A percentile compares a stretch with the other conserved stretches of the same genome.
Evolutionary conservation across 2,797 vertebrate species (phyloP).

Genomic region (Helarctos malayanus): DNA sequence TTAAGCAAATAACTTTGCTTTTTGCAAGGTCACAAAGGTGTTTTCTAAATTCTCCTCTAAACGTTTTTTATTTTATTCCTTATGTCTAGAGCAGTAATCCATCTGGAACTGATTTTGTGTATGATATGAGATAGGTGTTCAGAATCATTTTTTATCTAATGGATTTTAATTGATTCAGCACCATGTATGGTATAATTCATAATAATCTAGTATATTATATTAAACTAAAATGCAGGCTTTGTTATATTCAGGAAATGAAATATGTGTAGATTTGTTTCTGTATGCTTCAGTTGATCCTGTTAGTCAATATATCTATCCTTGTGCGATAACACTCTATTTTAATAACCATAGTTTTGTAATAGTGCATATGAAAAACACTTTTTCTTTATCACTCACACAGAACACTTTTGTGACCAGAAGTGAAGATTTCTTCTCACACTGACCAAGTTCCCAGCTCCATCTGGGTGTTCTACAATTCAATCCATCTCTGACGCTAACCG

Average conservation of each 20-base stretch:
- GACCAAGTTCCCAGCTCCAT: not conserved
- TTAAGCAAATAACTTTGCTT: not conserved
- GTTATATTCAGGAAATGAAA: not conserved
- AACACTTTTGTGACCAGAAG: not conserved
- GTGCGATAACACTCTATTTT: not conserved
- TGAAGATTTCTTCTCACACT: not conserved
- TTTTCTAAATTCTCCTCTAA: not conserved
- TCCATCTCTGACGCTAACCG: not conserved
- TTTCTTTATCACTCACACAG: not conserved
- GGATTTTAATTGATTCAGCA: not conserved
- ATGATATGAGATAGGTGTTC: not conserved
- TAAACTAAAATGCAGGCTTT: not conserved
- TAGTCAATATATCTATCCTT: not conserved
- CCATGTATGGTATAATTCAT: not conserved
- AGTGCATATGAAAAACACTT: not conserved
- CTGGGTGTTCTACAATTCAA: not conserved
- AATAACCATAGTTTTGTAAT: not conserved
- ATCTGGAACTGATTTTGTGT: not conserved
- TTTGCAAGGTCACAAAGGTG: not conserved
- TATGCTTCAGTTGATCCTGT: not conserved
- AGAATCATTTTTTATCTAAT: not conserved
- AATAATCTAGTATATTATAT: not conserved
- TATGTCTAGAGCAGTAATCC: not conserved
- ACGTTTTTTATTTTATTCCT: not conserved
- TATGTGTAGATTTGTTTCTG: not conserved